Conservation (phyloP, 2,113 vertebrate species). For the Sprattus sprattus region DNA sequence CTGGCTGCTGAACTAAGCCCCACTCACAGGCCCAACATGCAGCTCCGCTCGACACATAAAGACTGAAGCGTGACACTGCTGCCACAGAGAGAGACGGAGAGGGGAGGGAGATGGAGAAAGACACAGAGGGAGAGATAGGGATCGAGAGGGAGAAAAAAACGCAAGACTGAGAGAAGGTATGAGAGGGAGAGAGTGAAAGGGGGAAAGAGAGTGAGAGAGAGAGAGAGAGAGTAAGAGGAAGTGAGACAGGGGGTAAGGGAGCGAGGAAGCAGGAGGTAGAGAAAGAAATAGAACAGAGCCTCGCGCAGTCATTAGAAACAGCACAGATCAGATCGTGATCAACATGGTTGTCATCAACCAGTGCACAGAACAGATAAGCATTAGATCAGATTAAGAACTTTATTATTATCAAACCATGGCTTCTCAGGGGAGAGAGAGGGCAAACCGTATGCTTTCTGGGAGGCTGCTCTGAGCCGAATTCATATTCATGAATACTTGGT, state of each 20-base stretch:
- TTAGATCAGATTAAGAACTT: not conserved
- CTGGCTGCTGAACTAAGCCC: not conserved
- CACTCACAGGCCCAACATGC: not conserved
- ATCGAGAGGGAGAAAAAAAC: not conserved
- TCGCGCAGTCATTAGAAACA: too few species aligned
- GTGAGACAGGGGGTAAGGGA: not conserved
- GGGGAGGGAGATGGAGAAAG: not conserved
- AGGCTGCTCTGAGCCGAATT: not conserved
- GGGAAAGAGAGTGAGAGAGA: not conserved
- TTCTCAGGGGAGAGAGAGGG: not conserved
- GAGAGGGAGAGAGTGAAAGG: not conserved
- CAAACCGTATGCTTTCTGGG: not conserved
- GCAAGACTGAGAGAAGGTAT: not conserved
- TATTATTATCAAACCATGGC: not conserved
- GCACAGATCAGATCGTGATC: too few species aligned
- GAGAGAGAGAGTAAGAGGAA: not conserved
- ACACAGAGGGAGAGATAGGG: not conserved
- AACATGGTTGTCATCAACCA: not conserved
- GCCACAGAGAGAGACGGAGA: not conserved
- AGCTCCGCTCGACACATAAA: not conserved
- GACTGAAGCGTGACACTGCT: too few species aligned
- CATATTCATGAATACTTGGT: constrained; percentile 4
- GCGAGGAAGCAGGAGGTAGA: not conserved
- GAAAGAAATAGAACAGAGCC: not conserved
- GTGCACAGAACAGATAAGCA: not conserved